Percentiles rank a stretch among this genome's conserved stretches.
phyloP scores from a whole-genome alignment of 2,113 vertebrate species.

The Indri indri region DNA sequence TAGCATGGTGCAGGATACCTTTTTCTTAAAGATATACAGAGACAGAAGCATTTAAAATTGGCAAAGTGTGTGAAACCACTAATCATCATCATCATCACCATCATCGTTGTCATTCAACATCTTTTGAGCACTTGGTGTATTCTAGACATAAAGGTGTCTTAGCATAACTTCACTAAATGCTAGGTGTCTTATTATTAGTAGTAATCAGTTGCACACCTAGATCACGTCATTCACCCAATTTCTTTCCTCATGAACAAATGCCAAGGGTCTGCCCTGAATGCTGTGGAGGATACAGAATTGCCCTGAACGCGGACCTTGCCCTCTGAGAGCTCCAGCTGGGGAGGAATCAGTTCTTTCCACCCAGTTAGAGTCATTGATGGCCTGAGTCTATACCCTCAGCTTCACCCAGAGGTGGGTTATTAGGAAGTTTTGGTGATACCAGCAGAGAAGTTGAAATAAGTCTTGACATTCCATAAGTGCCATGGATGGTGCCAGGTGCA shows the following conservation, averaged over 20 bases:
- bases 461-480: background rate
- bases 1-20: background rate
- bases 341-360: background rate
- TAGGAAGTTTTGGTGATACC: background rate
- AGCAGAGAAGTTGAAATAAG: background rate
- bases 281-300: background rate
- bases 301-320: background rate
- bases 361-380: background rate
- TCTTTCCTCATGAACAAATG: background rate
- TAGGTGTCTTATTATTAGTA: background rate
- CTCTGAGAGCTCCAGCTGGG: background rate
- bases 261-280: background rate
- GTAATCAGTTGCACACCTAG: background rate
- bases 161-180: background rate
- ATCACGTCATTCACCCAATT: background rate
- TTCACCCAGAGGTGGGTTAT: background rate
- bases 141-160: background rate
- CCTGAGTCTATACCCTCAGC: background rate
- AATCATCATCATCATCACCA: background rate
- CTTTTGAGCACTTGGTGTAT: background rate
- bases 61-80: background rate
- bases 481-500: fast-evolving
- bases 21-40: background rate
- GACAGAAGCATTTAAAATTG: background rate
- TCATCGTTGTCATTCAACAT: background rate